A percentile compares a stretch with the other conserved stretches of the same genome.
Conservation (phyloP, 2,113 vertebrate genomes). For the Syrmaticus mikado region DNA sequence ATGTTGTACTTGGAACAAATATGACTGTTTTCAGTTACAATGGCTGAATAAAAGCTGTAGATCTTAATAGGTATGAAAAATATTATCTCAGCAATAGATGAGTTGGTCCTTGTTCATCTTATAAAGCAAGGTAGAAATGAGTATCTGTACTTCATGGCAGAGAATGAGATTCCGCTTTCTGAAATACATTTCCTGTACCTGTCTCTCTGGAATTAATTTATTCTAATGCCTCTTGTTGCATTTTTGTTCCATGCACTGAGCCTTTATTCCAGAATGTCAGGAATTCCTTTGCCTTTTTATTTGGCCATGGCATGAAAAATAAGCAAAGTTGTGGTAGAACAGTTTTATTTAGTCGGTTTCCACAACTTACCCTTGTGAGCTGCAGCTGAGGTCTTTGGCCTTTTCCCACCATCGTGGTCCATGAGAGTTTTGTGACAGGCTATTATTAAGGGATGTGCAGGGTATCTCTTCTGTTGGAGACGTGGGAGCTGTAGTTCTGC, state of each 20-base stretch:
- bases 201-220: neutral
- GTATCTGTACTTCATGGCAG: neutral
- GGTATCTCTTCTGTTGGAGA: neutral
- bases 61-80: neutral
- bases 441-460: neutral
- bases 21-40: neutral
- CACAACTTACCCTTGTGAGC: neutral
- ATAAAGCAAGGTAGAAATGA: neutral
- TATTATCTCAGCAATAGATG: neutral
- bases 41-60: neutral
- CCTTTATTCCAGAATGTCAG: accelerated
- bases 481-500: neutral
- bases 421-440: neutral
- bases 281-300: neutral
- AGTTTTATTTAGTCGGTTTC: neutral
- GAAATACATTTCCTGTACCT: neutral
- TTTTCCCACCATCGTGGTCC: neutral
- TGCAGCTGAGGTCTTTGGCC: neutral
- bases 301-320: neutral
- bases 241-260: neutral
- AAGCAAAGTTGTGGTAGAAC: neutral
- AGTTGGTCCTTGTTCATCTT: neutral
- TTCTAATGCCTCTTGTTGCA: neutral
- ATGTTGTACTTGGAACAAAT: neutral
- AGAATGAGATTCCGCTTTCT: neutral